Base-by-base conservation (phyloP, 2,797 vertebrate species). In the Mycteria americana region DNA sequence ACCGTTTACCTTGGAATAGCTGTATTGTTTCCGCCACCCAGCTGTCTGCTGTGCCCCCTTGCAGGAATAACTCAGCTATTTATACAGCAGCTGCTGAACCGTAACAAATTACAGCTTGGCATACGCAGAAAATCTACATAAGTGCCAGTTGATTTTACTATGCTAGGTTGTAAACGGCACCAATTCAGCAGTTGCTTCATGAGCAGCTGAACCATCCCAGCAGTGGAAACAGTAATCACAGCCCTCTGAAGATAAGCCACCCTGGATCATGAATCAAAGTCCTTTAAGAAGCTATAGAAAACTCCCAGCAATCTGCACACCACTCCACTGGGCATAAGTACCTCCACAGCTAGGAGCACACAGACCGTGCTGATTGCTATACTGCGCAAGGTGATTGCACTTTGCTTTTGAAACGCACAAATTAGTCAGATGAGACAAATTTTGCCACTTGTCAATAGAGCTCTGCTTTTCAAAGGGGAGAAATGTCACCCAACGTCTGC, bases 201-300 rank as follows among this genome's bases (percentile, higher is more conserved):
- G 51, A 92, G 95, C 95, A 93, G 92, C 95, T 95, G 96, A 95
- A 69, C 73, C 80, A 64, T 24, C 53, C 39, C 18, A 10, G 89
- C 84, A 88, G 80, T 41, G 18, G 92, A 30, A 73, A 8, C 64
- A 48, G 85, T 53, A 87, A 94, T 67, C 84, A 6, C 84, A 96
- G 92, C 84, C 83, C 86, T 93, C 56, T 13, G 57, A 15, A 95
- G 95, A 94, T 96, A 96, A 97, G 89, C 89, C 85, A 88, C 51
- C 60, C 89, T 45, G 93, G 96, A 89, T 96, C 95, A 96, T 56
- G 92, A 96, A 93, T 94, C 96, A 95, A 96, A 97, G 96, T 96
- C 95, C 95, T 80, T 77, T 88, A 85, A 93, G 95, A 82, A 95
- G 92, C 89, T 95, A 19, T 0, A 68, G 72, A 53, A 54, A 92